phyloP scores from a whole-genome alignment of 2,797 vertebrate species.

The Pseudopleuronectes americanus region DNA sequence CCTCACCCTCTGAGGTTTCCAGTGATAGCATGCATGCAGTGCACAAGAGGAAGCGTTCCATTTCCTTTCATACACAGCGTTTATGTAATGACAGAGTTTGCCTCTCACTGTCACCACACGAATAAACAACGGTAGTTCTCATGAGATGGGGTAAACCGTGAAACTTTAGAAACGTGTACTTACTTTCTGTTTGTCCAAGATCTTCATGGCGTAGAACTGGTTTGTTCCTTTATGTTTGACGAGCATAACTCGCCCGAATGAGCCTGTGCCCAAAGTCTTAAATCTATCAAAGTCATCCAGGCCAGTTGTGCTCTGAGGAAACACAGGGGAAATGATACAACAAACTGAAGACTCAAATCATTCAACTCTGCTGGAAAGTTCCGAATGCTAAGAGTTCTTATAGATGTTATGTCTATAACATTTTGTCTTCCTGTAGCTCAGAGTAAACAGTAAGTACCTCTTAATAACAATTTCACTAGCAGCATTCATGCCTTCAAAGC shows the following conservation, averaged over 20 bases:
- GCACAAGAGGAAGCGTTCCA: slow-evolving; percentile 54
- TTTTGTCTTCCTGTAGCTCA: slow-evolving; percentile 10
- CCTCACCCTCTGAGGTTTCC: slow-evolving; percentile 53
- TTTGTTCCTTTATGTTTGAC: slow-evolving; percentile 98
- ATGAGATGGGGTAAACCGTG: background rate
- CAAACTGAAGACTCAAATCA: slow-evolving; percentile 5
- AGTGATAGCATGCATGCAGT: slow-evolving; percentile 17
- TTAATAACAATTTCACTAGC: slow-evolving; percentile 22
- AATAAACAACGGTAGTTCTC: background rate
- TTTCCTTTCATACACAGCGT: slow-evolving; percentile 66
- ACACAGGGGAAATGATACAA: slow-evolving; percentile 34
- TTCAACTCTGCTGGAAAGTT: background rate
- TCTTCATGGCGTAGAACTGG: slow-evolving; percentile 99
- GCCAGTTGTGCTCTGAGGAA: slow-evolving; percentile 91
- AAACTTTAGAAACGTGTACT: slow-evolving; percentile 51
- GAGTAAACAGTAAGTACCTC: slow-evolving; percentile 12
- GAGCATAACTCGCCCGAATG: slow-evolving; percentile 98
- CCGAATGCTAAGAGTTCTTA: background rate
- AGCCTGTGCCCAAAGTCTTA: slow-evolving; percentile 98
- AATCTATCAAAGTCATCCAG: slow-evolving; percentile 98
- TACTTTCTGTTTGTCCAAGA: slow-evolving; percentile 99
- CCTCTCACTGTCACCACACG: background rate
- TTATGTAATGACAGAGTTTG: slow-evolving; percentile 5
- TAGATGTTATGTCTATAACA: background rate
- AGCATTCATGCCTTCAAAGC: slow-evolving; percentile 15